Conservation (phyloP, 2,797 vertebrate species). For the Takifugu ocellatus region DNA sequence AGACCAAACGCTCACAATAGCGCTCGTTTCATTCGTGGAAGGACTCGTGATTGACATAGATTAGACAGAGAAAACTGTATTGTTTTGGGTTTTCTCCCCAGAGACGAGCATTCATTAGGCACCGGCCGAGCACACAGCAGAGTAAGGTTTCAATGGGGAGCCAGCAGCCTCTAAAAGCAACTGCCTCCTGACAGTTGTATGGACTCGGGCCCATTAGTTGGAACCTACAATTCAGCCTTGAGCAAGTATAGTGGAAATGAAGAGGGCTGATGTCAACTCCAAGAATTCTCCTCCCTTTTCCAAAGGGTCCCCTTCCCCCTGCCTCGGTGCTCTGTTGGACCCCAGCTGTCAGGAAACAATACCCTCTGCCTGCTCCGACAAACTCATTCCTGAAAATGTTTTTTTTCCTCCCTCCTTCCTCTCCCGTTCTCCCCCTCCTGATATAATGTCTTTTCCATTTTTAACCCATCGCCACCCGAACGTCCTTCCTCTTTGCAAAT, state of each 20-base stretch:
- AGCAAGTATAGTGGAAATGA: constrained; percentile 75
- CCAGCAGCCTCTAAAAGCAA: constrained; percentile 74
- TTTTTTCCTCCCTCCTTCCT: constrained; percentile 59
- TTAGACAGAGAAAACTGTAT: constrained; percentile 77
- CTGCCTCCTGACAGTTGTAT: constrained; percentile 79
- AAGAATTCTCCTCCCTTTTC: constrained; percentile 76
- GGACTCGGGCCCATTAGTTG: constrained; percentile 77
- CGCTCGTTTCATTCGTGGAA: constrained; percentile 73
- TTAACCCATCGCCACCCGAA: constrained; percentile 77
- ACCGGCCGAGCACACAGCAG: constrained; percentile 62
- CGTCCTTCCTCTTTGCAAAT: constrained; percentile 78
- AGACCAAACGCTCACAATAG: constrained; percentile 73
- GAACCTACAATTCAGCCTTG: constrained; percentile 76
- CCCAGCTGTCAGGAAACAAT: constrained; percentile 86
- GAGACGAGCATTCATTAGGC: constrained; percentile 77
- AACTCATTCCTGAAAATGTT: constrained; percentile 82
- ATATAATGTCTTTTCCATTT: constrained; percentile 84
- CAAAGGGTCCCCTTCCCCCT: constrained; percentile 68
- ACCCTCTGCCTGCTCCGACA: constrained; percentile 78
- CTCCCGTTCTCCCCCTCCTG: constrained; percentile 55
- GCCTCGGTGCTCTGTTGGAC: constrained; percentile 68
- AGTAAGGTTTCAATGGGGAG: constrained; percentile 73
- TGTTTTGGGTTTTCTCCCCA: constrained; percentile 74
- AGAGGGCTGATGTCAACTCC: constrained; percentile 78
- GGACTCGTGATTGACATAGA: constrained; percentile 77